These are phyloP conservation scores for Ranitomeya imitator DNA, from an alignment of 2,113 vertebrate species.

Conservation along the genomic window DNA sequence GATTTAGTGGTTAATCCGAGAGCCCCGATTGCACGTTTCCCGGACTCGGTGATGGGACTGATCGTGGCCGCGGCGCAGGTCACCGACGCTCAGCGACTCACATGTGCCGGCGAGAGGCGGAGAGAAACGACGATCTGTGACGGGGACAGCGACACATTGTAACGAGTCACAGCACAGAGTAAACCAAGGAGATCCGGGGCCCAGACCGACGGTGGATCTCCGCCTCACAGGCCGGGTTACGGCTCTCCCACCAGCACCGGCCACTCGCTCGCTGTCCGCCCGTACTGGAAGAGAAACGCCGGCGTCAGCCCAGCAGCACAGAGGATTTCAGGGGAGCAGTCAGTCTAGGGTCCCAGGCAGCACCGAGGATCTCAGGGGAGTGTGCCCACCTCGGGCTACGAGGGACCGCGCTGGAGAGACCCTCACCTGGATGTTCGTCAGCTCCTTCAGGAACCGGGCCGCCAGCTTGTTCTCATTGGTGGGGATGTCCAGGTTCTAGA, in stretches of 20 bases:
- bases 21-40: neutral
- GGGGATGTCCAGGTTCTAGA: slow-evolving; percentile 78
- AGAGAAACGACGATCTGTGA: neutral
- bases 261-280: slow-evolving; percentile 24
- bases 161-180: neutral
- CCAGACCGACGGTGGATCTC: neutral
- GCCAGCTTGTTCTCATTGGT: slow-evolving; percentile 77
- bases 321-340: neutral
- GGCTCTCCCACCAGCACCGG: neutral
- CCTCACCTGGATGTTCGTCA: slow-evolving; percentile 81
- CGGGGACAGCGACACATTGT: neutral
- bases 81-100: too few species aligned
- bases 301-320: neutral
- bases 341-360: neutral
- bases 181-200: neutral
- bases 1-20: neutral
- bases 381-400: neutral
- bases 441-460: slow-evolving; percentile 73
- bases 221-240: neutral
- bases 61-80: neutral
- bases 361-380: neutral
- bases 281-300: slow-evolving; percentile 23
- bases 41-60: neutral
- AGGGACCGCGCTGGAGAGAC: too few species aligned
- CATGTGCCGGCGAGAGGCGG: neutral